Evolutionary conservation across 2,113 vertebrate genomes (phyloP), one percentile per base, ranked within the genome.

Genomic region (Crotalus viridis): DNA sequence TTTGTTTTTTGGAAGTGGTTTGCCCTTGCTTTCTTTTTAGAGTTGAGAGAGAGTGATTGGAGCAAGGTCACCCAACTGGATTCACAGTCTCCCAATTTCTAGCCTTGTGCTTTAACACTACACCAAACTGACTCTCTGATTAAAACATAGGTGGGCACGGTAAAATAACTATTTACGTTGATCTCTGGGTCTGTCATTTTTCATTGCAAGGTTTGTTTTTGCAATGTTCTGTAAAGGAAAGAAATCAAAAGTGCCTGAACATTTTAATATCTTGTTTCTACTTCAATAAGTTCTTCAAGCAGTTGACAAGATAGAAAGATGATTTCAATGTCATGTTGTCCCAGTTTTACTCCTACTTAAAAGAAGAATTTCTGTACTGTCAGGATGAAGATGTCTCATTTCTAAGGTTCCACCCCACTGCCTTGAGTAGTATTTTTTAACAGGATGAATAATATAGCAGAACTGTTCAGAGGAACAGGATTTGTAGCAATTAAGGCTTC

Each of bases 381-480:
- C 56, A 93, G 48, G 5, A 93, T 90, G 90, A 94, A 90, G 22
- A 91, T 39, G 28, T 95, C 26, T 95, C 61, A 93, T 33, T 95
- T 88, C 89, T 59, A 46, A 94, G 93, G 28, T 90, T 94, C 46
- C 26, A 85, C n/a, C 55, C 94, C 3, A 64, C 19, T 92, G 28
- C 59, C 92, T 94, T 93, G 87, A 46, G 64, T 33, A 54, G 10
- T 92, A 91, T 69, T n/a, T 88, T 94, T 93, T 39, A 90, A 15
- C 81, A 89, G 87, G 46, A 4, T 39, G 87, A 94, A 93, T 55
- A 90, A 88, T 17, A 51, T 33, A 26, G n/a, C n/a, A 92, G 28
- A 91, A 89, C 1, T 46, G 52, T 28, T 92, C 94, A 74, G 54
- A 54, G 46, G 24, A 28, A 48, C 39, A 85, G 46, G 55, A 81